These are phyloP conservation scores for Rhogogaster chlorosoma DNA, from an alignment of 2,888 invertebrate species.

Conservation along the genomic window DNA sequence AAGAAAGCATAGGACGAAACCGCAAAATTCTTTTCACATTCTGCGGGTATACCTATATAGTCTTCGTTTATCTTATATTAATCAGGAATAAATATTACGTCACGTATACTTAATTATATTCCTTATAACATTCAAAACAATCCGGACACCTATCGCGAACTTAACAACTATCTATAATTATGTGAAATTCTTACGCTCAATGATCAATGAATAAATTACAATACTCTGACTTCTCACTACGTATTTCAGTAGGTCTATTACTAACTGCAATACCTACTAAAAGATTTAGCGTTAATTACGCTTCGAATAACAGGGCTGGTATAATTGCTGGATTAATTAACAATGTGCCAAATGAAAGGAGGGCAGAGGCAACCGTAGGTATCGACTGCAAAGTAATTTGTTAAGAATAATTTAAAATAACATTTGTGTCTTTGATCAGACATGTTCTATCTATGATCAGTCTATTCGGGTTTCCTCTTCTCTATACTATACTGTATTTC, in stretches of 20 bases:
- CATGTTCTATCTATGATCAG: not conserved
- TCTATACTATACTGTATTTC: not conserved
- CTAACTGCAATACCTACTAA: not conserved
- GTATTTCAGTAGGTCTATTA: not conserved
- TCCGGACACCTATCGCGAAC: not conserved
- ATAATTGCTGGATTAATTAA: slow-evolving; percentile 4
- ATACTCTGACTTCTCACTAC: slow-evolving; percentile 25
- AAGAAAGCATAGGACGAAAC: not conserved
- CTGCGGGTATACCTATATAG: not conserved
- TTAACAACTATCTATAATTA: not conserved
- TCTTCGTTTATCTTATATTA: not conserved
- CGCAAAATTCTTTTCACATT: not conserved
- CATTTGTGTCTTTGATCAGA: not conserved
- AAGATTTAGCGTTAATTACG: not conserved
- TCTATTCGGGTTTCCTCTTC: slow-evolving; percentile 10
- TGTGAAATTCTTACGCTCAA: slow-evolving; percentile 22
- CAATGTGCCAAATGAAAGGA: slow-evolving; percentile 32
- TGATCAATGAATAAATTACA: slow-evolving; percentile 7
- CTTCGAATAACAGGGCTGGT: not conserved
- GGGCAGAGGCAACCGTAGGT: not conserved
- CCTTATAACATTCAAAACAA: not conserved
- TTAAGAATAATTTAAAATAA: not conserved
- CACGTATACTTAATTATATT: not conserved
- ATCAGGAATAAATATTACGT: not conserved
- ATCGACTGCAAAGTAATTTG: not conserved